Conservation (phyloP, 2,888 invertebrate genomes). For the Teleiodes luculella region DNA sequence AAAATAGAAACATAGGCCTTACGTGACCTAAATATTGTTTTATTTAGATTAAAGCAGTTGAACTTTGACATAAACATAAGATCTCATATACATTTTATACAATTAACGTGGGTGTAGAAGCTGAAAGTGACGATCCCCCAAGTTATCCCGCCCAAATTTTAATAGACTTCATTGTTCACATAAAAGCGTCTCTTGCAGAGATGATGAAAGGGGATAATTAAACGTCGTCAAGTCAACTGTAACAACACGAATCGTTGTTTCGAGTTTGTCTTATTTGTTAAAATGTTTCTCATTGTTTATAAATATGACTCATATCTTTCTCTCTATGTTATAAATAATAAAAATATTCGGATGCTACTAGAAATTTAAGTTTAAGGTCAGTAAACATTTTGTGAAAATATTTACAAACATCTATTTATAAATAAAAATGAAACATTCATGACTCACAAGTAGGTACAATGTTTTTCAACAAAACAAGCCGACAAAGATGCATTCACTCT, state of each 20-base stretch:
- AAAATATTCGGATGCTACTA: too few relatives aligned
- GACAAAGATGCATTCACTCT: too few relatives aligned
- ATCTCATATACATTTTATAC: too few relatives aligned
- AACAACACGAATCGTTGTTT: not conserved
- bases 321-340: too few relatives aligned
- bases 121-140: not conserved
- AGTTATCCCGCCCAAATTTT: not conserved
- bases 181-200: slow-evolving; percentile 17
- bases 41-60: slow-evolving; percentile 1
- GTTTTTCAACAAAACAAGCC: too few relatives aligned
- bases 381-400: too few relatives aligned
- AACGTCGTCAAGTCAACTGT: slow-evolving; percentile 11
- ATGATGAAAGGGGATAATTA: slow-evolving; percentile 18
- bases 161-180: slow-evolving; percentile 18
- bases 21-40: slow-evolving; percentile 1
- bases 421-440: too few relatives aligned
- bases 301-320: not conserved
- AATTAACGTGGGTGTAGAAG: not conserved
- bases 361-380: not conserved
- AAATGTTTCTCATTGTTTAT: slow-evolving; percentile 1
- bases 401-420: too few relatives aligned
- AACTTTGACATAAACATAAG: too few relatives aligned
- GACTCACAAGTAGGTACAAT: too few relatives aligned
- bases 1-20: not conserved
- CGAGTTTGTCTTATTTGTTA: not conserved